Percentiles rank a stretch among this genome's conserved stretches.
phyloP scores from a whole-genome alignment of 2,888 invertebrate genomes.

The Noctua pronuba region DNA sequence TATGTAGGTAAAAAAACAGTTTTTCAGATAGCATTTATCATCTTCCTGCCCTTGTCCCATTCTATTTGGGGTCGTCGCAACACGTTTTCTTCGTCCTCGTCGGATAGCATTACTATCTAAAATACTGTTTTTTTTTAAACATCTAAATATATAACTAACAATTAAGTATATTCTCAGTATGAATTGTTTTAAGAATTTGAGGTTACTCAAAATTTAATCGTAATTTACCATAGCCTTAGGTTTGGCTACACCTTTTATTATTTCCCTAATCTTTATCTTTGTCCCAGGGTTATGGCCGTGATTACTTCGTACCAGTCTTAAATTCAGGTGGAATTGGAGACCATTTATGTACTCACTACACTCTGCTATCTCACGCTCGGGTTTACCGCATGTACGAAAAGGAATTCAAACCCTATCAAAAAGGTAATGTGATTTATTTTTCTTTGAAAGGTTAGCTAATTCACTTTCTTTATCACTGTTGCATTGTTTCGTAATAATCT shows the following conservation, averaged over 20 bases:
- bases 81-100: too few relatives aligned
- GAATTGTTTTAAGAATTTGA: not conserved
- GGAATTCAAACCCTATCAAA: slow-evolving; percentile 88
- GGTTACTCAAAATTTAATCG: not conserved
- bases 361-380: slow-evolving; percentile 92
- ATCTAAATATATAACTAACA: not conserved
- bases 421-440: slow-evolving; percentile 78
- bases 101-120: not conserved
- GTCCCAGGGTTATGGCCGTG: slow-evolving; percentile 87
- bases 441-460: slow-evolving; percentile 6
- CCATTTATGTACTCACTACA: slow-evolving; percentile 92
- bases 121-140: not conserved
- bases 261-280: slow-evolving; percentile 20
- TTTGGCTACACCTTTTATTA: not conserved
- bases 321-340: slow-evolving; percentile 87
- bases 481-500: slow-evolving; percentile 24
- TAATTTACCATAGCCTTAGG: not conserved
- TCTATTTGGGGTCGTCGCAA: too few relatives aligned
- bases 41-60: too few relatives aligned
- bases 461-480: slow-evolving; percentile 18
- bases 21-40: not conserved
- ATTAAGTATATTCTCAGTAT: not conserved
- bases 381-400: slow-evolving; percentile 91
- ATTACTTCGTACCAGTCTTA: slow-evolving; percentile 89
- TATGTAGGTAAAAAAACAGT: not conserved